These are phyloP conservation scores for Vicugna pacos DNA, from an alignment of 2,113 vertebrate genomes.

Conservation along the genomic window DNA sequence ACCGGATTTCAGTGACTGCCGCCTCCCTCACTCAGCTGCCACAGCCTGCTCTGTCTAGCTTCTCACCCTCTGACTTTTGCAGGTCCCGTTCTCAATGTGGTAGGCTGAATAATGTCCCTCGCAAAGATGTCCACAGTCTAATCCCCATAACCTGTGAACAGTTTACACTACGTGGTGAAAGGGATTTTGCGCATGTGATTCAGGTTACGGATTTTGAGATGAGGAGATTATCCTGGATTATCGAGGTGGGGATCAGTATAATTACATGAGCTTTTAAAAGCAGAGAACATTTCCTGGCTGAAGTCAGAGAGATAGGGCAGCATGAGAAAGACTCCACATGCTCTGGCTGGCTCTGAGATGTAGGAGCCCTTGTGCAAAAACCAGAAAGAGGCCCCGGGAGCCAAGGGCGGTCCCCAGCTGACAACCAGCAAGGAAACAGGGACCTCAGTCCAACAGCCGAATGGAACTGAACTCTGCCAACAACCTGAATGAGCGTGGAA, in stretches of 20 bases:
- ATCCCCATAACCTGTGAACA: not conserved
- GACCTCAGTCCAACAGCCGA: not conserved
- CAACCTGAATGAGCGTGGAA: not conserved
- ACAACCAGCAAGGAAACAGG: slow-evolving; percentile 7
- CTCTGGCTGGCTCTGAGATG: not conserved
- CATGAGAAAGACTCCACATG: not conserved
- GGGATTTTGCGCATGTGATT: slow-evolving; percentile 20
- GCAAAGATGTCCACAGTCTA: not conserved
- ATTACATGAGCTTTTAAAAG: not conserved
- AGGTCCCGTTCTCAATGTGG: not conserved
- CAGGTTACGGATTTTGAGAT: slow-evolving; percentile 41
- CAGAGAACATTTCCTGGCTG: not conserved
- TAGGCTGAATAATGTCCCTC: not conserved
- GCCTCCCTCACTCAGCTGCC: not conserved
- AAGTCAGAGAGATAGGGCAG: not conserved
- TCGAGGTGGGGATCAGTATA: not conserved
- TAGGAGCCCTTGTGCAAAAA: not conserved
- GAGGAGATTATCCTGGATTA: not conserved
- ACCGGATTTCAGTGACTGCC: too few species aligned
- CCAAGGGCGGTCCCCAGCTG: not conserved
- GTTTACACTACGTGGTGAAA: not conserved
- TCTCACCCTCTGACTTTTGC: not conserved
- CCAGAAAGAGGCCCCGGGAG: not conserved
- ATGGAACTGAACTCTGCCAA: slow-evolving; percentile 37
- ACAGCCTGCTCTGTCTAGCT: not conserved